A percentile compares a stretch with the other conserved stretches of the same genome.
Evolutionary conservation across 2,113 vertebrate genomes (phyloP).

Genomic region (Sula dactylatra): DNA sequence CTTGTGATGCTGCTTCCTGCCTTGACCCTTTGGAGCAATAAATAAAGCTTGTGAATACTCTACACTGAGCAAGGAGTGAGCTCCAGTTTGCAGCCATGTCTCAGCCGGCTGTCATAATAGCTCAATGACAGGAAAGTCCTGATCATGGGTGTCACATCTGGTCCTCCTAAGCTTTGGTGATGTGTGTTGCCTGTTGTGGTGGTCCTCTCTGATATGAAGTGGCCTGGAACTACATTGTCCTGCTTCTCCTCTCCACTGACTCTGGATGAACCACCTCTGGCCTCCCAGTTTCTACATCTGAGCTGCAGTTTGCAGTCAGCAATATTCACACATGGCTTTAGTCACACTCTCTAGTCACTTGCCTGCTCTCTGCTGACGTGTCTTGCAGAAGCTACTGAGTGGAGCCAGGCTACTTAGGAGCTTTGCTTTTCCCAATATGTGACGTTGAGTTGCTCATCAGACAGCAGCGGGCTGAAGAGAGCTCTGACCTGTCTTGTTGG

Average conservation of each 20-base stretch:
- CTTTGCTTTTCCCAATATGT: not conserved
- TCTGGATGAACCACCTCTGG: not conserved
- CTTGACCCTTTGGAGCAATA: not conserved
- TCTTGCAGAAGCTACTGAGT: not conserved
- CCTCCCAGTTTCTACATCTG: not conserved
- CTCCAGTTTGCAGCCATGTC: not conserved
- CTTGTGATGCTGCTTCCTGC: not conserved
- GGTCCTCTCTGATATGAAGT: not conserved
- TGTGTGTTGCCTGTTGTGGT: not conserved
- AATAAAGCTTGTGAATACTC: not conserved
- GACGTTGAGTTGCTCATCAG: not conserved
- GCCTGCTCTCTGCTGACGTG: not conserved
- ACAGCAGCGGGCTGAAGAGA: not conserved
- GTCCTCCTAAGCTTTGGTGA: not conserved
- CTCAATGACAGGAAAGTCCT: not conserved
- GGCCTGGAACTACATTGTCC: not conserved
- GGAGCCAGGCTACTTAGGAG: not conserved
- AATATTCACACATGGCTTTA: not conserved
- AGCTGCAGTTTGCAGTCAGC: not conserved
- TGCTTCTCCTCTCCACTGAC: not conserved
- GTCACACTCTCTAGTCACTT: accelerated
- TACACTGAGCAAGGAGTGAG: not conserved
- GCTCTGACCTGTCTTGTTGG: not conserved
- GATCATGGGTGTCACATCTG: not conserved
- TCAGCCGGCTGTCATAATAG: not conserved